Evolutionary conservation across 2,797 vertebrate species (phyloP).

Genomic region (Oceanodroma leucorhoa): DNA sequence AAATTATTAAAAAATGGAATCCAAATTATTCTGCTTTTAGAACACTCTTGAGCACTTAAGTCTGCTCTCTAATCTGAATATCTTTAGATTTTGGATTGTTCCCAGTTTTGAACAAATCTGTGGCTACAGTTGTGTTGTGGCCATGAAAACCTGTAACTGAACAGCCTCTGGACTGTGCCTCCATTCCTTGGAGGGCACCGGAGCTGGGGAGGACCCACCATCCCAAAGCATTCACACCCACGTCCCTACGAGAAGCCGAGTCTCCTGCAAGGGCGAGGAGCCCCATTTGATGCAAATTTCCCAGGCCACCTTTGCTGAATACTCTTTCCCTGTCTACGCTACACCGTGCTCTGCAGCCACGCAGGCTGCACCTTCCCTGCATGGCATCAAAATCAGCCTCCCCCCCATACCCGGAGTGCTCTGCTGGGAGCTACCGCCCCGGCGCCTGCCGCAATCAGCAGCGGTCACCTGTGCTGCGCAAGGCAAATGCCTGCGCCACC

Average conservation of each 20-base stretch:
- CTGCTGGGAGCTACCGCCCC: not conserved
- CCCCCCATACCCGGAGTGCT: not conserved
- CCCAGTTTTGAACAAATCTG: not conserved
- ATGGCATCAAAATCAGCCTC: not conserved
- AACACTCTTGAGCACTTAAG: not conserved
- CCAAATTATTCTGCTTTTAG: not conserved
- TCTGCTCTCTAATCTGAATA: not conserved
- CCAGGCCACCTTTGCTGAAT: not conserved
- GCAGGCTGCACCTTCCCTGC: not conserved
- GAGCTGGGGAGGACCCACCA: not conserved
- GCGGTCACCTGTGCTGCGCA: not conserved
- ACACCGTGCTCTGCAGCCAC: not conserved
- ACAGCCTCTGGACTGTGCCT: not conserved
- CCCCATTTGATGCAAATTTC: rapidly evolving
- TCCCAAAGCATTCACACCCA: not conserved
- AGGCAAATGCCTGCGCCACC: not conserved
- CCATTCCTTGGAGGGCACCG: rapidly evolving
- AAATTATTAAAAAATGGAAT: not conserved
- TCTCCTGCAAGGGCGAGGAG: not conserved
- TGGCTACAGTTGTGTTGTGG: not conserved
- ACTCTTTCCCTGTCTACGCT: not conserved
- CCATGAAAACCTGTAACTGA: not conserved
- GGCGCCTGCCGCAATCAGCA: not conserved
- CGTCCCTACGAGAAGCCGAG: rapidly evolving
- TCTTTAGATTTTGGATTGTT: not conserved